Evolutionary conservation across 2,113 vertebrate species (phyloP).

Genomic region (Empidonax traillii): DNA sequence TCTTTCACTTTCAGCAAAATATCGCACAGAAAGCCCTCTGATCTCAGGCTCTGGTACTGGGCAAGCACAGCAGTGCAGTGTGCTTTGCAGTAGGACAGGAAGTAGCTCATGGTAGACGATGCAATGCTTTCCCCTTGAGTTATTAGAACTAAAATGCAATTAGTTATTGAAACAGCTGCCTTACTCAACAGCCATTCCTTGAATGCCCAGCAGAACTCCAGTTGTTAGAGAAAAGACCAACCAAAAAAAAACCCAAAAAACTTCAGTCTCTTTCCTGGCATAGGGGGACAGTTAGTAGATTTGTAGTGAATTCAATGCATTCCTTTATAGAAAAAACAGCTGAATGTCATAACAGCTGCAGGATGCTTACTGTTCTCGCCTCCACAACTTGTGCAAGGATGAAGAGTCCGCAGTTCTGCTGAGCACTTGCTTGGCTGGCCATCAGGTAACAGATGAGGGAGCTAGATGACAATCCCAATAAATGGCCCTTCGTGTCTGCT

Average conservation of each 20-base stretch:
- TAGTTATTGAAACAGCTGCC: slow-evolving; percentile 14
- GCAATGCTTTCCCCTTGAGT: neutral
- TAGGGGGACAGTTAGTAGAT: neutral
- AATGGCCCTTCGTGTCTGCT: slow-evolving; percentile 13
- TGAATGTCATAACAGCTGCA: neutral
- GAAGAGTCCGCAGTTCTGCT: neutral
- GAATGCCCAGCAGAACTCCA: slow-evolving; percentile 23
- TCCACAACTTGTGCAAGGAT: neutral
- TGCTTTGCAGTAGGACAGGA: slow-evolving; percentile 87
- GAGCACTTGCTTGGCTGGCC: slow-evolving; percentile 40
- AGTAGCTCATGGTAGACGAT: slow-evolving; percentile 86
- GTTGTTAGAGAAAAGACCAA: slow-evolving; percentile 11
- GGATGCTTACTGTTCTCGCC: slow-evolving; percentile 53
- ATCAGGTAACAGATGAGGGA: slow-evolving; percentile 60
- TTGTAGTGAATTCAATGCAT: slow-evolving; percentile 23
- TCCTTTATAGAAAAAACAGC: slow-evolving; percentile 29
- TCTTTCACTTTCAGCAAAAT: slow-evolving; percentile 87
- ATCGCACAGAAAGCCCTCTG: slow-evolving; percentile 86
- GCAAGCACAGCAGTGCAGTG: slow-evolving; percentile 81
- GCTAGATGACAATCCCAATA: slow-evolving; percentile 14
- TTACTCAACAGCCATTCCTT: slow-evolving; percentile 12
- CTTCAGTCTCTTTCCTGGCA: neutral
- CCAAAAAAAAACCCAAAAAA: neutral
- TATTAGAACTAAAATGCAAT: slow-evolving; percentile 11
- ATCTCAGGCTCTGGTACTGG: slow-evolving; percentile 85